Percentiles rank a stretch among this genome's conserved stretches.
These are phyloP conservation scores for Ditula angustiorana DNA, from an alignment of 2,888 invertebrate genomes.

Conservation along the genomic window DNA sequence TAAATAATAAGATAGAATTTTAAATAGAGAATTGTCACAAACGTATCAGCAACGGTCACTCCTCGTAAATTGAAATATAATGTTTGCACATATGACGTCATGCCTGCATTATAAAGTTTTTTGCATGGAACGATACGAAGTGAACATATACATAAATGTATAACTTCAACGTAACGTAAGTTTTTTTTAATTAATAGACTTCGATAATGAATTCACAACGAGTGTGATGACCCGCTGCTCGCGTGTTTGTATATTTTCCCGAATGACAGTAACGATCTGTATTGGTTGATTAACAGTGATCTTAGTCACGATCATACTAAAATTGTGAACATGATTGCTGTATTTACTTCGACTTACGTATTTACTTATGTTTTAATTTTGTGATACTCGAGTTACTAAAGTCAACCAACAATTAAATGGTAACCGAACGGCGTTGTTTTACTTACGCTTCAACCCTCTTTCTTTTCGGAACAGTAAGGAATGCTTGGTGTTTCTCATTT, in stretches of 20 bases:
- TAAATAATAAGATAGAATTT: not conserved
- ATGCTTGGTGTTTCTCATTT: not conserved
- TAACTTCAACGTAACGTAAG: not conserved
- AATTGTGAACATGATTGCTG: conserved; percentile 78
- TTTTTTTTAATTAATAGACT: not conserved
- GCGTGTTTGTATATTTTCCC: conserved; percentile 41
- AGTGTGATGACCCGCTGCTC: not conserved
- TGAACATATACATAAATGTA: not conserved
- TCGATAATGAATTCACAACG: not conserved
- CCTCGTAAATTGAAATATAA: not conserved
- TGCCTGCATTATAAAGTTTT: too few species aligned
- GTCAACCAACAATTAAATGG: conserved; percentile 10
- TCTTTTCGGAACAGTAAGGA: too few species aligned
- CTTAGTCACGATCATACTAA: conserved; percentile 65
- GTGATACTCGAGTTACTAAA: conserved; percentile 28
- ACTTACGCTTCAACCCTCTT: conserved; percentile 9
- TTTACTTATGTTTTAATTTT: conserved; percentile 28
- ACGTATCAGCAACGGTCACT: not conserved
- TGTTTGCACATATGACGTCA: not conserved
- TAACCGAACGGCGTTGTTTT: conserved; percentile 11
- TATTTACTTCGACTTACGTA: conserved; percentile 26
- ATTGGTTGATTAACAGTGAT: conserved; percentile 57
- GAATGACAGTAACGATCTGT: conserved; percentile 42
- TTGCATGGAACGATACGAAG: not conserved
- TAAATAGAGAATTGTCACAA: conserved; percentile 9